Conservation (phyloP, 37 sponge, comb jelly and placozoan species). For the Mnemiopsis leidyi region DNA sequence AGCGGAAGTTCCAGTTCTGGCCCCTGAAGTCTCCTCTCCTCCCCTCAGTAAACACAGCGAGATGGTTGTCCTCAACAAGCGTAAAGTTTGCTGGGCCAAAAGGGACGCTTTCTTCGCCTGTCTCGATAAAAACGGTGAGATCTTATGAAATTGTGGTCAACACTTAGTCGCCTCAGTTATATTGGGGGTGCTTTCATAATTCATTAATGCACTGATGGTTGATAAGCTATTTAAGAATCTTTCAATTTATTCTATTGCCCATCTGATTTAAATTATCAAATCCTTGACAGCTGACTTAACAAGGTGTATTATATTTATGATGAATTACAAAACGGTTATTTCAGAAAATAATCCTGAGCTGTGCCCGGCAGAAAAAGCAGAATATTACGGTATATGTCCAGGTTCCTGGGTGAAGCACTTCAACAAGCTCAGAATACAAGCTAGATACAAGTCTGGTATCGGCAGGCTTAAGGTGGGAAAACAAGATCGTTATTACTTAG, state of each 20-base stretch:
- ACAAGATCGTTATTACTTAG: too few relatives aligned
- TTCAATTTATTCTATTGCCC: too few relatives aligned
- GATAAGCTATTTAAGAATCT: too few relatives aligned
- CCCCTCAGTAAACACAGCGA: not conserved
- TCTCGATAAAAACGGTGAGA: slow-evolving; percentile 40
- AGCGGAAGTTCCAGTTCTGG: too few relatives aligned
- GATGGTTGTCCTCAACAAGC: not conserved
- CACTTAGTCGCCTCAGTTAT: too few relatives aligned
- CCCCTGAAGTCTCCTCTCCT: not conserved
- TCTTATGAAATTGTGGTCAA: too few relatives aligned
- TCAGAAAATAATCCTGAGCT: not conserved
- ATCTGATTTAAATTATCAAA: too few relatives aligned
- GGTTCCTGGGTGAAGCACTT: slow-evolving; percentile 25
- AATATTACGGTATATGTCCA: not conserved
- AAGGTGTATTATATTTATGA: too few relatives aligned
- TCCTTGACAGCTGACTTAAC: too few relatives aligned
- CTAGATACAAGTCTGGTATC: not conserved
- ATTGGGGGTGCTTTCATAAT: too few relatives aligned
- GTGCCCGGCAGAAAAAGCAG: not conserved
- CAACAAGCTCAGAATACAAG: slow-evolving; percentile 18
- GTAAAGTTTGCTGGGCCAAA: not conserved
- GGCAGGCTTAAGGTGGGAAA: not conserved
- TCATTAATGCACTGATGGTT: too few relatives aligned
- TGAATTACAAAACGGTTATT: too few relatives aligned
- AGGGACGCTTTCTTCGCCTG: slow-evolving; percentile 12